These are phyloP conservation scores for Drosophila paracracens DNA, from an alignment of 2,888 invertebrate species.

Conservation along the genomic window DNA sequence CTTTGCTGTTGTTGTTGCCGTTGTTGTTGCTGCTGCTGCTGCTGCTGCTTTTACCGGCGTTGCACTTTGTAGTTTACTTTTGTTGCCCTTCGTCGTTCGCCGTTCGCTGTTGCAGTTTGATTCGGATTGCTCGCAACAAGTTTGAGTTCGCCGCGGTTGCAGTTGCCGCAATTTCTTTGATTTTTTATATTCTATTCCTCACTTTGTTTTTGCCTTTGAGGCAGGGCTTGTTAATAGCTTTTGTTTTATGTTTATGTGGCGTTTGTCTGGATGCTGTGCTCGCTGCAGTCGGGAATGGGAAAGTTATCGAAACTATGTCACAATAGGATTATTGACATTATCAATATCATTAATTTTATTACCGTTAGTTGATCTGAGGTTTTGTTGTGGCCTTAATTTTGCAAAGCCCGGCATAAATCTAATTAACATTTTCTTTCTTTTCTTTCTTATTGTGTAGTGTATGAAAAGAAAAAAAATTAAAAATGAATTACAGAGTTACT, in stretches of 20 bases:
- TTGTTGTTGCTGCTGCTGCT: conserved; percentile 36
- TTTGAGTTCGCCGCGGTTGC: conserved; percentile 52
- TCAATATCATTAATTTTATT: background rate
- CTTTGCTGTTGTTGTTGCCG: conserved; percentile 18
- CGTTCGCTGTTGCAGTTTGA: conserved; percentile 43
- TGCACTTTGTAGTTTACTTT: conserved; percentile 61
- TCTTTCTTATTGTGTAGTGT: background rate
- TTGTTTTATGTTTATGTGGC: conserved; percentile 17
- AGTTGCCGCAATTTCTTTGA: conserved; percentile 43
- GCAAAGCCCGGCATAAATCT: background rate
- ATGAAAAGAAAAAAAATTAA: background rate
- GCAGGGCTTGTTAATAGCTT: conserved; percentile 6
- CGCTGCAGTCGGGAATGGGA: conserved; percentile 20
- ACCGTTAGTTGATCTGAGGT: too few relatives aligned
- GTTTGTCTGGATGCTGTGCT: conserved; percentile 58
- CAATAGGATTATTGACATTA: background rate
- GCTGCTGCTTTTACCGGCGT: conserved; percentile 42
- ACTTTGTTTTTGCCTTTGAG: conserved; percentile 2
- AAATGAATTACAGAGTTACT: background rate
- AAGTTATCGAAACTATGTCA: conserved; percentile 4
- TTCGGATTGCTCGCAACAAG: conserved; percentile 45
- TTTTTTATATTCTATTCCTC: background rate
- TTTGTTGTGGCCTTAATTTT: too few relatives aligned
- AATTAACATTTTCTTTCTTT: background rate
- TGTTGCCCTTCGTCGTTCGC: conserved; percentile 25